Evolutionary conservation across 2,797 vertebrate species (phyloP).

Genomic region (Sebastes alutus): DNA sequence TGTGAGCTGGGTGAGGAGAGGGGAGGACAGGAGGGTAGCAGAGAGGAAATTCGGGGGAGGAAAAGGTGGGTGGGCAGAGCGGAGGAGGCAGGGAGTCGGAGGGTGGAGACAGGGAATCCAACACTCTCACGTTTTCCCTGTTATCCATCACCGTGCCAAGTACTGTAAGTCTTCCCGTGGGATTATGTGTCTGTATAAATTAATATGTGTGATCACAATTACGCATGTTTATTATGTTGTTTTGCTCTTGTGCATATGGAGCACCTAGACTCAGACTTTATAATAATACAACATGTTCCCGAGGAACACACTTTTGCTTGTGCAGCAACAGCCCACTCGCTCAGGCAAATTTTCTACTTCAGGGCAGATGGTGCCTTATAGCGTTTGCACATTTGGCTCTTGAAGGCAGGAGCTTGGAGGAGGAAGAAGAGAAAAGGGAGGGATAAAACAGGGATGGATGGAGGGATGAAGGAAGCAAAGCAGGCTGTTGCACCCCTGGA

Average conservation of each 20-base stretch:
- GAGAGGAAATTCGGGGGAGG: slow-evolving; percentile 36
- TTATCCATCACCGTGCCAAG: slow-evolving; percentile 39
- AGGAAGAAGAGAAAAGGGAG: slow-evolving; percentile 1
- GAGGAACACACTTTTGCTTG: not conserved
- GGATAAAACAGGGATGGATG: slow-evolving; percentile 35
- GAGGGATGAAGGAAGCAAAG: slow-evolving; percentile 47
- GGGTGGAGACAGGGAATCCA: slow-evolving; percentile 31
- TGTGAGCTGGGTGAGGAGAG: slow-evolving; percentile 38
- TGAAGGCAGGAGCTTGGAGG: slow-evolving; percentile 26
- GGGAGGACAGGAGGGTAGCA: not conserved
- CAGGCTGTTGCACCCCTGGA: slow-evolving; percentile 59
- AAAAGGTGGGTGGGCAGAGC: slow-evolving; percentile 42
- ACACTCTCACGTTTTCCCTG: slow-evolving; percentile 28
- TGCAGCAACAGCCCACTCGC: slow-evolving; percentile 18
- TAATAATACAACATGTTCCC: not conserved
- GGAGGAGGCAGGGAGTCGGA: slow-evolving; percentile 24
- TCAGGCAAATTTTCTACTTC: slow-evolving; percentile 28
- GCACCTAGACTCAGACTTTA: not conserved
- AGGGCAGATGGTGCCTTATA: slow-evolving; percentile 52
- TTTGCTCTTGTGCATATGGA: slow-evolving; percentile 4
- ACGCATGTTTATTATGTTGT: not conserved
- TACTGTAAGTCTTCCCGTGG: slow-evolving; percentile 11
- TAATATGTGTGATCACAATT: not conserved
- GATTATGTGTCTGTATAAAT: not conserved
- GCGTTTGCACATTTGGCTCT: slow-evolving; percentile 38